Evolutionary conservation across 2,888 invertebrate species (phyloP), one percentile per base, ranked within the genome.

Genomic region (Ormyrus nitidulus): DNA sequence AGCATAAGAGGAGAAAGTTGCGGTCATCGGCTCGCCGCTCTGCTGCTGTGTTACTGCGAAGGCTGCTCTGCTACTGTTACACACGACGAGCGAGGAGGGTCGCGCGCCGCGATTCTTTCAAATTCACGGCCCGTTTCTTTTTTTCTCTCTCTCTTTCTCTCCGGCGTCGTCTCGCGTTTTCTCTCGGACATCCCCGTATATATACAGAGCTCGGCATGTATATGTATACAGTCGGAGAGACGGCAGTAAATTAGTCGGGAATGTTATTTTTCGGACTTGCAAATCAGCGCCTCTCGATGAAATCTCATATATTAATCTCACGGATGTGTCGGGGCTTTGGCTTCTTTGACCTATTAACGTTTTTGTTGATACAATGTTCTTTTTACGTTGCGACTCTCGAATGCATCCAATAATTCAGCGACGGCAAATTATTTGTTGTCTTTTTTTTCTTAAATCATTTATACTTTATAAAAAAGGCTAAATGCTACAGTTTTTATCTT

Each of bases 1-100:
- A 89, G 86, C 89, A 89, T 89, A 88, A 88, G 86, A 88, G 86
- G 88, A 88, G 89, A 89, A 89, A 89, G 89, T 89, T 85, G 87
- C 86, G 87, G 88, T 87, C 86, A 84, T 84, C 86, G 87, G 85
- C 87, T 73, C 85, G 86, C 82, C 79, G 73, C 69, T 54, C 51
- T n/a, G 13, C 13, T 13, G 13, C 34, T 4, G 34, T 34, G 34
- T 34, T 34, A 34, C 34, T 34, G 34, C 34, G 34, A 4, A 3
- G 34, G 34, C 34, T 34, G 34, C 34, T 34, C 34, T 56, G 11
- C 49, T 65, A 6, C 34, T 56, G 46, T 10, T 54, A 34, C 34
- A 34, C 34, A 34, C 34, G 34, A 34, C 34, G 34, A 4, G 0
- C 34, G 34, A 34, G 34, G 34, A 34, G 34, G 34, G 34, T 34